Percentiles rank a stretch among this genome's conserved stretches.
phyloP scores from a whole-genome alignment of 2,888 invertebrate genomes.

The Abrostola tripartita region DNA sequence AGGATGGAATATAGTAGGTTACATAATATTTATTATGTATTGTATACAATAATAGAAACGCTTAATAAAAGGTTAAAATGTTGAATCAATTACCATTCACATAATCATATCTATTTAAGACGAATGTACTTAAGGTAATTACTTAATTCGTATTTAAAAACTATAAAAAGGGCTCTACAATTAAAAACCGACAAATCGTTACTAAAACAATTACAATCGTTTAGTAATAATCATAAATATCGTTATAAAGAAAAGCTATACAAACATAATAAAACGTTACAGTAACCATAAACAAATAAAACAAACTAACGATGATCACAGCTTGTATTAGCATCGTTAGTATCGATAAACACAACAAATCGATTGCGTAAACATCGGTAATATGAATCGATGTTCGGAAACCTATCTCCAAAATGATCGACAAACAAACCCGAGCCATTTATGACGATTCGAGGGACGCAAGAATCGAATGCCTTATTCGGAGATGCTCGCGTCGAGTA shows the following conservation, averaged over 20 bases:
- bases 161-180: constrained; percentile 50
- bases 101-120: constrained; percentile 28
- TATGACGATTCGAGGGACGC: constrained; percentile 64
- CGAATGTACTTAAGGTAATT: constrained; percentile 35
- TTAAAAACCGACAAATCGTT: constrained; percentile 56
- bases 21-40: no score
- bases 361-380: constrained; percentile 54
- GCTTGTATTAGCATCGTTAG: constrained; percentile 54
- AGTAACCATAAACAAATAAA: constrained; percentile 56
- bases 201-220: constrained; percentile 46
- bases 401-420: constrained; percentile 55
- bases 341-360: constrained; percentile 55
- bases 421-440: constrained; percentile 65
- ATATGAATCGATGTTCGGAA: constrained; percentile 45
- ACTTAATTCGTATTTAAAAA: constrained; percentile 41
- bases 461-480: constrained; percentile 65
- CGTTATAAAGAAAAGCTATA: constrained; percentile 50
- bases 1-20: no score
- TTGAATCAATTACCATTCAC: constrained; percentile 18
- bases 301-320: constrained; percentile 53
- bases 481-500: constrained; percentile 47
- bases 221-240: constrained; percentile 47
- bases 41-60: background rate
- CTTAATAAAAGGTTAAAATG: constrained; percentile 15
- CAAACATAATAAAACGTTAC: constrained; percentile 50